Evolutionary conservation across 1,140 invertebrate species (phyloP), one percentile per base, ranked within the genome.

Genomic region (Andricus grossulariae): DNA sequence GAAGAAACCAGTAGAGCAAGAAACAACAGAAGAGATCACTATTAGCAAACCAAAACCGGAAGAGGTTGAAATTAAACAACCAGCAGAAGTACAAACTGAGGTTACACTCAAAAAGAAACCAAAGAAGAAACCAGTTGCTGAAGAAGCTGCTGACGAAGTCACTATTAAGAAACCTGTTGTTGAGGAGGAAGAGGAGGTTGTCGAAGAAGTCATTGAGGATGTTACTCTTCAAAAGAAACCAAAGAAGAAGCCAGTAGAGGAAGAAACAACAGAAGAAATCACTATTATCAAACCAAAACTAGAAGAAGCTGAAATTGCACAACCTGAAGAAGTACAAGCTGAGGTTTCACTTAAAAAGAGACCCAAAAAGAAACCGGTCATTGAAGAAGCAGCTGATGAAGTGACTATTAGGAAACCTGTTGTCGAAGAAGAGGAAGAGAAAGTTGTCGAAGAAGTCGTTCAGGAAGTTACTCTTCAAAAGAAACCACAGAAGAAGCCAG

Each of bases 231-330:
- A 86, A 66, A 85, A 84, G 71, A 86, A 86, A 73, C 81, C 86
- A 2, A 89, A 86, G 75, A 87, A 87, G 54, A 80, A 87, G 32
- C 75, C 82, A 13, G 45, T 85, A 8, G 73, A 82, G 79, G 86
- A 91, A 21, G 92, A 92, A 80, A 79, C 90, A 49, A 84, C 84
- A 15, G 90, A 92, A 72, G 92, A 93, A 80, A 77, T 90, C 5
- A 85, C 87, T 0, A 85, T 88, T 15, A 86, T 86, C 76, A 88
- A 87, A 39, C 85, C 88, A 71, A 75, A 78, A 32, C 78, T 76
- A 76, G 74, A 83, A 73, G 54, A 84, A 80, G 71, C 85, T 83
- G 72, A 80, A 82, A 50, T 78, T 83, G 10, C 60, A 21, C 10
- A 70, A 19, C 49, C 66, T 0, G 77, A 84, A 57, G 79, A 85